Conservation (phyloP, 2,888 invertebrate genomes). For the Drosophila paranaensis region DNA sequence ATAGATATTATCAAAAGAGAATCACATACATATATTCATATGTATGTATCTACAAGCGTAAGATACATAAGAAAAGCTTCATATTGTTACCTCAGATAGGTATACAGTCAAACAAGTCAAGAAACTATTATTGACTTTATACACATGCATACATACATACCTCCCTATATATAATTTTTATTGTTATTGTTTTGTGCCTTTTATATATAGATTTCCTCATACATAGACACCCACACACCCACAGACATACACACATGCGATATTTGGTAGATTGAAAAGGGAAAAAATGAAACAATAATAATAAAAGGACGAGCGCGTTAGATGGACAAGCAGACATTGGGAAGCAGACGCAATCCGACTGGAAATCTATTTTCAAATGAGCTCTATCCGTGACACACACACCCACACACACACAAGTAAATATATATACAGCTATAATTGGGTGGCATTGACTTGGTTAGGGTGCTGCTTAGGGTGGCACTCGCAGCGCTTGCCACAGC, state of each 20-base stretch:
- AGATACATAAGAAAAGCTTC: not conserved
- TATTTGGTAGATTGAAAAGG: constrained; percentile 58
- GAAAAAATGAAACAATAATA: constrained; percentile 73
- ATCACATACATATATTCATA: constrained; percentile 13
- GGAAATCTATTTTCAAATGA: constrained; percentile 61
- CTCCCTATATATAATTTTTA: constrained; percentile 76
- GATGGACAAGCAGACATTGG: constrained; percentile 23
- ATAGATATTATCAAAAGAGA: not conserved
- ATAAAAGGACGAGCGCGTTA: constrained; percentile 45
- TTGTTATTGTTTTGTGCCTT: constrained; percentile 82
- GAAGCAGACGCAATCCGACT: constrained; percentile 20
- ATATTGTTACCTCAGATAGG: constrained; percentile 47
- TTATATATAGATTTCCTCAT: constrained; percentile 45
- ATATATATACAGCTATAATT: constrained; percentile 69
- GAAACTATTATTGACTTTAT: constrained; percentile 6
- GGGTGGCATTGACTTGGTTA: constrained; percentile 68
- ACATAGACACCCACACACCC: constrained; percentile 29
- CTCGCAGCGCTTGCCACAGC: constrained; percentile 27
- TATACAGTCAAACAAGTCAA: not conserved
- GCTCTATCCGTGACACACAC: constrained; percentile 17
- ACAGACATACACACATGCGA: constrained; percentile 7
- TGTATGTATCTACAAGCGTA: not conserved
- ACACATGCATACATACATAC: constrained; percentile 39
- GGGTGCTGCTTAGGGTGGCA: constrained; percentile 66
- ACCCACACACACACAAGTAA: constrained; percentile 2